Percentiles rank a stretch among this genome's conserved stretches.
phyloP scores from a whole-genome alignment of 2,888 invertebrate genomes.

The Polietes domitor region DNA sequence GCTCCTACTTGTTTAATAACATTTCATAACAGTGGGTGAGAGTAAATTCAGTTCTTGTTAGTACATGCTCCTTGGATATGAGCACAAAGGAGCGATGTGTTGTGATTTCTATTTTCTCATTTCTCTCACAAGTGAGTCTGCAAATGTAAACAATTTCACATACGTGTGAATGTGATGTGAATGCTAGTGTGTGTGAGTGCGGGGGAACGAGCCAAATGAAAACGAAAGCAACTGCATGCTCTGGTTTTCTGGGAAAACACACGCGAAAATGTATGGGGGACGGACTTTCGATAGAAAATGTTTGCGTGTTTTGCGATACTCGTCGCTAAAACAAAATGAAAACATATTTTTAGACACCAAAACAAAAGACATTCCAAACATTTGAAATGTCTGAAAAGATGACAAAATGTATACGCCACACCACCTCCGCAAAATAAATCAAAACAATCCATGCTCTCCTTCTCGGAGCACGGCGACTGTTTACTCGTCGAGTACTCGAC shows the following conservation, averaged over 20 bases:
- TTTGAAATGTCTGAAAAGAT: background rate
- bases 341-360: conserved; percentile 26
- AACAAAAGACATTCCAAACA: background rate
- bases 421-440: conserved; percentile 40
- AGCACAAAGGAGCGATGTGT: too few species aligned
- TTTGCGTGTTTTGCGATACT: background rate
- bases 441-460: conserved; percentile 5
- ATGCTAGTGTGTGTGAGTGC: conserved; percentile 1
- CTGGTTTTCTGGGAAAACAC: conserved; percentile 7
- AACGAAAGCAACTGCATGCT: conserved; percentile 17
- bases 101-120: conserved; percentile 24
- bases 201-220: conserved; percentile 1
- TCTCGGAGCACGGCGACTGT: background rate
- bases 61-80: too few species aligned
- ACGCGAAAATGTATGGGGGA: conserved; percentile 22
- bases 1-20: background rate
- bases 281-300: background rate
- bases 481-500: background rate
- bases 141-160: conserved; percentile 33
- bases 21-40: too few species aligned
- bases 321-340: conserved; percentile 1
- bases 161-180: background rate
- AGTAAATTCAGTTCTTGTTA: too few species aligned
- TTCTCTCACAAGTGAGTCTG: conserved; percentile 20
- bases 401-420: conserved; percentile 21